Evolutionary conservation across 2,888 invertebrate genomes (phyloP).

Genomic region (Tetragnatha montana): DNA sequence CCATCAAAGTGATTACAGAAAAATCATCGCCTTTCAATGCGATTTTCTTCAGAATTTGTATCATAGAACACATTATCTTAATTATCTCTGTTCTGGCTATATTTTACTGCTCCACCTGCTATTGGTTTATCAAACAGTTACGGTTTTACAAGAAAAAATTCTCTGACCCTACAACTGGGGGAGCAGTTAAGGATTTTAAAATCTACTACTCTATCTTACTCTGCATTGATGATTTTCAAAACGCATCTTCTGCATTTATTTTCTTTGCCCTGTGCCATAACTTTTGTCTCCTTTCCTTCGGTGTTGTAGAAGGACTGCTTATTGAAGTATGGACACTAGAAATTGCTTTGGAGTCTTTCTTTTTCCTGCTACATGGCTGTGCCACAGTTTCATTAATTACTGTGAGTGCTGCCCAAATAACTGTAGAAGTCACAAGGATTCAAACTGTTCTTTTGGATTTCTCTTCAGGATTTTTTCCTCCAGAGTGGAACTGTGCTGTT

Average conservation of each 20-base stretch:
- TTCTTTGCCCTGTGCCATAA: conserved; percentile 1
- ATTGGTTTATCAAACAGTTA: background rate
- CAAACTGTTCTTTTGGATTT: background rate
- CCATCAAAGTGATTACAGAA: background rate
- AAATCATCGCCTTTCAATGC: background rate
- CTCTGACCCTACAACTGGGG: background rate
- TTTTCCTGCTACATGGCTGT: background rate
- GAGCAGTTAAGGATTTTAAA: background rate
- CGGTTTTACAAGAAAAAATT: background rate
- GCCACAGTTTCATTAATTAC: background rate
- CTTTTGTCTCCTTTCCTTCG: background rate
- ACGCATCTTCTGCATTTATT: background rate
- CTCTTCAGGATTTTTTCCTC: background rate
- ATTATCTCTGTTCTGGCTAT: background rate
- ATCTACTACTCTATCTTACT: background rate
- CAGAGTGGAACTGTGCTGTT: background rate
- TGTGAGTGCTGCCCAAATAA: background rate
- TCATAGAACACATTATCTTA: background rate
- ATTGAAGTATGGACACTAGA: background rate
- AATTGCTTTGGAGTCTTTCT: background rate
- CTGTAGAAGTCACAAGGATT: background rate
- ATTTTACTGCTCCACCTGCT: background rate
- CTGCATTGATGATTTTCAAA: background rate
- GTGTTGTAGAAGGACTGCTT: background rate
- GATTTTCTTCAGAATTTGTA: background rate